phyloP scores from a whole-genome alignment of 2,113 vertebrate genomes.

The Ursus arctos region DNA sequence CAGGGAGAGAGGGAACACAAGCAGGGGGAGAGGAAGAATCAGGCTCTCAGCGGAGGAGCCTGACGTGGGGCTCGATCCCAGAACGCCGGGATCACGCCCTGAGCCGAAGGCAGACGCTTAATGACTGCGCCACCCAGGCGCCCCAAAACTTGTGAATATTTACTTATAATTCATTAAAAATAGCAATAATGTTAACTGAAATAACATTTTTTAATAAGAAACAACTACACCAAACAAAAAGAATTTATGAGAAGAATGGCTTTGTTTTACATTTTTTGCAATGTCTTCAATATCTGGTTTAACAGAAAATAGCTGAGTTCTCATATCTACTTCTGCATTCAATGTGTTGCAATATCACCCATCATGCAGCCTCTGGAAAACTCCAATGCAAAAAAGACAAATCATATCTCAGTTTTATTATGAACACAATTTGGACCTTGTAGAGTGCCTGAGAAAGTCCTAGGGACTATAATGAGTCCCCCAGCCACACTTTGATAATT shows the following conservation, averaged over 20 bases:
- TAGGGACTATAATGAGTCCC: background rate
- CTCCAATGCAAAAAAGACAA: background rate
- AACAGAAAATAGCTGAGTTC: background rate
- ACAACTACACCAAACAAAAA: background rate
- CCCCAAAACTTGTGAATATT: background rate
- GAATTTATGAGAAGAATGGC: background rate
- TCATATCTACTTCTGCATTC: background rate
- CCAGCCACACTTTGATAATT: background rate
- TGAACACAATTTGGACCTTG: slow-evolving; percentile 27
- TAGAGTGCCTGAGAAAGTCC: background rate
- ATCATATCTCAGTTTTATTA: background rate
- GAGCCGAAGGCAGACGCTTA: too few species aligned
- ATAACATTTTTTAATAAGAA: background rate
- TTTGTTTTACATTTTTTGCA: slow-evolving; percentile 9
- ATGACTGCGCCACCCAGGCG: too few species aligned
- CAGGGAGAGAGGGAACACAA: too few species aligned
- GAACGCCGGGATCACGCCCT: too few species aligned
- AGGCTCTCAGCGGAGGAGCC: too few species aligned
- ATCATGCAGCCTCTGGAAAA: background rate
- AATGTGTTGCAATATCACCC: background rate
- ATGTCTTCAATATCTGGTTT: background rate
- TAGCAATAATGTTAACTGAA: slow-evolving; percentile 15
- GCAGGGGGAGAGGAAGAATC: too few species aligned
- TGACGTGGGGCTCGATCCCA: too few species aligned
- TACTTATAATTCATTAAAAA: slow-evolving; percentile 19